Conservation (phyloP, 2,888 invertebrate genomes). For the Hydriomena furcata region DNA sequence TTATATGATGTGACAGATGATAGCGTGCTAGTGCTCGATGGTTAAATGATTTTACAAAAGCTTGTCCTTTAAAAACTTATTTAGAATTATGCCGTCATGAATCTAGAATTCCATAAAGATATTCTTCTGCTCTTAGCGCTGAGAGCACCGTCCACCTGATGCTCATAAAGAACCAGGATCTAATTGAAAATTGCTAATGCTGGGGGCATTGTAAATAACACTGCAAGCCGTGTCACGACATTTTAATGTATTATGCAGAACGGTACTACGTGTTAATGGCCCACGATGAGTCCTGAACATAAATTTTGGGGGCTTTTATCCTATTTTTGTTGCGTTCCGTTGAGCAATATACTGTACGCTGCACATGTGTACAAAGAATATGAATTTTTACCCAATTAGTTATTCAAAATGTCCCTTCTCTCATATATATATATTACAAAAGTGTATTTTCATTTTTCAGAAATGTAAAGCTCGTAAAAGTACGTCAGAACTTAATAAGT, state of each 20-base stretch:
- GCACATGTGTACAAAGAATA: conserved; percentile 22
- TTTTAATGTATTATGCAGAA: conserved; percentile 79
- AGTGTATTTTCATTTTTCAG: too few relatives aligned
- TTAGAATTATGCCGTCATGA: too few relatives aligned
- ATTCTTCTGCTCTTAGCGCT: background rate
- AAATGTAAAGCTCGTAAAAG: too few relatives aligned
- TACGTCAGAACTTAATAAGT: too few relatives aligned
- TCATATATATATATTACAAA: too few relatives aligned
- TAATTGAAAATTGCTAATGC: conserved; percentile 74
- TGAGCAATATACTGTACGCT: conserved; percentile 53
- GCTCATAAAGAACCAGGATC: conserved; percentile 48
- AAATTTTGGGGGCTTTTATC: conserved; percentile 69
- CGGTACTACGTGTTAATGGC: conserved; percentile 76
- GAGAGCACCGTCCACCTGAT: conserved; percentile 37
- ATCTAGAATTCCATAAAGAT: background rate
- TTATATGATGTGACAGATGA: too few relatives aligned
- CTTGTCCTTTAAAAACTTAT: too few relatives aligned
- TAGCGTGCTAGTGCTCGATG: too few relatives aligned
- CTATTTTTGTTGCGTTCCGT: conserved; percentile 66
- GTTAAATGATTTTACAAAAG: too few relatives aligned
- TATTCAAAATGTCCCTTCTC: background rate
- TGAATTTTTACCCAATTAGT: conserved; percentile 7
- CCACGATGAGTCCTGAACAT: conserved; percentile 66
- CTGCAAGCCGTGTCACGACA: conserved; percentile 64
- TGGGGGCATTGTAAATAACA: conserved; percentile 65